Percentiles rank a stretch among this genome's conserved stretches.
These are phyloP conservation scores for Toxonevra muliebris DNA, from an alignment of 2,888 invertebrate species.

Conservation along the genomic window DNA sequence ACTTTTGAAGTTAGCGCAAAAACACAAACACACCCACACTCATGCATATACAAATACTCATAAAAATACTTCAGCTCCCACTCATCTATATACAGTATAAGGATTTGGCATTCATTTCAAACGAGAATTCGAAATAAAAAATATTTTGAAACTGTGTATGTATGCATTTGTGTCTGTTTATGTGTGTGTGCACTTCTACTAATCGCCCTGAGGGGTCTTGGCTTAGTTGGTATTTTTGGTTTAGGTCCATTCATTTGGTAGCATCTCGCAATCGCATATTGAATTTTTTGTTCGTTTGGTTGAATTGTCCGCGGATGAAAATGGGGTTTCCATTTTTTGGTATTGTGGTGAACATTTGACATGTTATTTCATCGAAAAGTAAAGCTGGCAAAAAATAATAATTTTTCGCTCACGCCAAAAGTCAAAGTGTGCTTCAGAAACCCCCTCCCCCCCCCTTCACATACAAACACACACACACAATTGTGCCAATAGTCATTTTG, in stretches of 20 bases:
- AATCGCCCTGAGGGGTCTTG: too few relatives aligned
- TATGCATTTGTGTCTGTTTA: neutral
- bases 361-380: slow-evolving; percentile 3
- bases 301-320: neutral
- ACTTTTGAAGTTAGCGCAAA: slow-evolving; percentile 23
- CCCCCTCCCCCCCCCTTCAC: neutral
- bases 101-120: neutral
- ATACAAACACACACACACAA: neutral
- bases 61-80: neutral
- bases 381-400: neutral
- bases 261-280: neutral
- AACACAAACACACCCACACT: too few relatives aligned
- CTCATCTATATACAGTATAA: neutral
- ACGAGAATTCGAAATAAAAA: neutral
- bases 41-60: neutral
- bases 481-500: slow-evolving; percentile 4
- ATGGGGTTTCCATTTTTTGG: slow-evolving; percentile 14
- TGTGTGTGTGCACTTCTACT: neutral
- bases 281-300: neutral
- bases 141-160: neutral
- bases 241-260: too few relatives aligned
- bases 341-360: slow-evolving; percentile 14
- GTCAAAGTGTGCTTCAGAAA: too few relatives aligned
- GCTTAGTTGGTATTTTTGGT: too few relatives aligned
- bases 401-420: too few relatives aligned